These are phyloP conservation scores for Strix aluco DNA, from an alignment of 2,113 vertebrate genomes.

Conservation along the genomic window DNA sequence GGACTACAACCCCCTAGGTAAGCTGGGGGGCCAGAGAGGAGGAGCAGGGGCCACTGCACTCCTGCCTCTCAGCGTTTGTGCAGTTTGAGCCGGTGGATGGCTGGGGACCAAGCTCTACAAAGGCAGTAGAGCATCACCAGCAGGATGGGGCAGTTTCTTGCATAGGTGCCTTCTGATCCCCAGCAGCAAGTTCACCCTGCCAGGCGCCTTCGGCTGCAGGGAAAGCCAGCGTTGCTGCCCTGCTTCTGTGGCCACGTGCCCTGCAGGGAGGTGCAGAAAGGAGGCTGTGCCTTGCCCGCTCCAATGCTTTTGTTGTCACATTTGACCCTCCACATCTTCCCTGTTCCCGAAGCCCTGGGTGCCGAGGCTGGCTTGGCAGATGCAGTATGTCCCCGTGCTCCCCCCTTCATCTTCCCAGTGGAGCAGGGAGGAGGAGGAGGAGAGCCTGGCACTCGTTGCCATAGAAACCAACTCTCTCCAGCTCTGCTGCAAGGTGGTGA, in stretches of 20 bases:
- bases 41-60: neutral
- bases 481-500: constrained; percentile 54
- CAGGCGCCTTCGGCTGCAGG: neutral
- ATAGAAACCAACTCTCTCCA: constrained; percentile 65
- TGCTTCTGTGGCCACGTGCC: neutral
- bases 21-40: neutral
- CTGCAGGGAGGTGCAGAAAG: neutral
- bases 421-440: constrained; percentile 31
- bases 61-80: neutral
- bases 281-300: neutral
- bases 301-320: accelerated
- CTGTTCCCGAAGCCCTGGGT: neutral
- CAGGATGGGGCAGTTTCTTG: neutral
- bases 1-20: constrained; percentile 96
- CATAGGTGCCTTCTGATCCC: neutral
- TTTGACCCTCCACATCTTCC: neutral
- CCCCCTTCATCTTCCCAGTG: neutral
- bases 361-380: neutral
- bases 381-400: neutral
- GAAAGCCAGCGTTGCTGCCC: neutral
- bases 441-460: constrained; percentile 62
- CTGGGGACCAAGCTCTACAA: neutral
- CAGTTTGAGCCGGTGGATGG: neutral
- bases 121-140: neutral
- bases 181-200: neutral